A percentile compares a stretch with the other conserved stretches of the same genome.
Conservation (phyloP, 2,113 vertebrate species). For the Sylvietta virens region DNA sequence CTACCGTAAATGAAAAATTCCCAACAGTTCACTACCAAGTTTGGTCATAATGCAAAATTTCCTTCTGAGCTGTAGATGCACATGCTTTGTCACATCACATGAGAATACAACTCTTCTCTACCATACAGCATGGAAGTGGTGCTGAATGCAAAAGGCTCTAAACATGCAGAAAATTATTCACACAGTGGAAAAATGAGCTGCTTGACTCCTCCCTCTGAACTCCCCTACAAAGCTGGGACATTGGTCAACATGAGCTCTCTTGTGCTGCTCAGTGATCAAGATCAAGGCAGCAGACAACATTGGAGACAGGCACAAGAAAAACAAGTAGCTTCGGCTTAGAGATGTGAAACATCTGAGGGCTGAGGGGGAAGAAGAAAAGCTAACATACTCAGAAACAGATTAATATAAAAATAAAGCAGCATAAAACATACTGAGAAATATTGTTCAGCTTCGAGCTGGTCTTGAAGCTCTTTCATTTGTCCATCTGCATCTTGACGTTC, state of each 20-base stretch:
- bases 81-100: not conserved
- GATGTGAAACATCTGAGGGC: not conserved
- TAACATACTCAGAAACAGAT: not conserved
- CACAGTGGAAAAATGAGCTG: not conserved
- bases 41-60: not conserved
- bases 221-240: not conserved
- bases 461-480: constrained; percentile 97
- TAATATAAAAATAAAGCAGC: not conserved
- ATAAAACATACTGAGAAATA: constrained; percentile 91
- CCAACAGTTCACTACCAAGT: not conserved
- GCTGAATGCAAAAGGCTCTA: not conserved
- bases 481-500: constrained; percentile 95
- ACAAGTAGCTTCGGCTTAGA: not conserved
- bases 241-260: not conserved
- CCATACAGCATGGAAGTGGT: not conserved
- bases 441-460: constrained; percentile 96
- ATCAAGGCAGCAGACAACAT: not conserved
- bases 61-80: not conserved
- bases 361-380: not conserved
- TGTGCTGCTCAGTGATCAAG: not conserved
- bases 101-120: not conserved
- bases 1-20: not conserved
- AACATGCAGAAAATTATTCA: not conserved
- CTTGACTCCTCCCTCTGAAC: not conserved
- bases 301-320: not conserved